Evolutionary conservation across 2,797 vertebrate genomes (phyloP).

Genomic region (Hipposideros larvatus): DNA sequence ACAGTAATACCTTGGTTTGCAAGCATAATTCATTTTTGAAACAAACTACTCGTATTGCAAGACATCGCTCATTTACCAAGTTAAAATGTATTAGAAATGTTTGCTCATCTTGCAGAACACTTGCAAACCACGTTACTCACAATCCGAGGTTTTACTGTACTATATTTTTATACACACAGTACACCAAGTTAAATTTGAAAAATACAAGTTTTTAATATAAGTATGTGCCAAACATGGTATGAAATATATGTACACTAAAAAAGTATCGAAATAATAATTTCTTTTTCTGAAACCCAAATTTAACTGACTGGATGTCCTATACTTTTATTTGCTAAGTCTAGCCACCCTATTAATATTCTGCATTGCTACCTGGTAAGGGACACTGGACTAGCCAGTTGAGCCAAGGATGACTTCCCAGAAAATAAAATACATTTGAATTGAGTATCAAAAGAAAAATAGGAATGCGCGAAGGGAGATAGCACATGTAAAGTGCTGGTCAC

Average conservation of each 20-base stretch:
- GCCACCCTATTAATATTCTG: background rate
- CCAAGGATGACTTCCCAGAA: background rate
- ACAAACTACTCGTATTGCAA: too few species aligned
- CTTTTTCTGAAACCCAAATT: conserved; percentile 55
- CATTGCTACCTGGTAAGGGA: background rate
- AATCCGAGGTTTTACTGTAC: too few species aligned
- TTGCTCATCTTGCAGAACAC: too few species aligned
- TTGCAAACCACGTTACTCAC: too few species aligned
- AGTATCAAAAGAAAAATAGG: conserved; percentile 1
- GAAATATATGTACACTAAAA: background rate
- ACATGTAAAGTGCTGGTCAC: background rate
- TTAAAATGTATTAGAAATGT: too few species aligned
- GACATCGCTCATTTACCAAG: too few species aligned
- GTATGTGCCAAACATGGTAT: background rate
- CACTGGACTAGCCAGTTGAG: background rate
- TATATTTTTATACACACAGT: background rate
- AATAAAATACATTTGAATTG: conserved; percentile 3
- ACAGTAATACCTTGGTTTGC: too few species aligned
- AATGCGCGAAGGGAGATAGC: background rate
- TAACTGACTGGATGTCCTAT: background rate
- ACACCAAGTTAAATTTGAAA: conserved; percentile 24
- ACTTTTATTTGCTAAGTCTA: background rate
- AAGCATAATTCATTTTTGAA: too few species aligned
- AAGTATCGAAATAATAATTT: background rate
- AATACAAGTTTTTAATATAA: background rate